Conservation (phyloP, 1,140 invertebrate species). For the Calephelis nemesis region DNA sequence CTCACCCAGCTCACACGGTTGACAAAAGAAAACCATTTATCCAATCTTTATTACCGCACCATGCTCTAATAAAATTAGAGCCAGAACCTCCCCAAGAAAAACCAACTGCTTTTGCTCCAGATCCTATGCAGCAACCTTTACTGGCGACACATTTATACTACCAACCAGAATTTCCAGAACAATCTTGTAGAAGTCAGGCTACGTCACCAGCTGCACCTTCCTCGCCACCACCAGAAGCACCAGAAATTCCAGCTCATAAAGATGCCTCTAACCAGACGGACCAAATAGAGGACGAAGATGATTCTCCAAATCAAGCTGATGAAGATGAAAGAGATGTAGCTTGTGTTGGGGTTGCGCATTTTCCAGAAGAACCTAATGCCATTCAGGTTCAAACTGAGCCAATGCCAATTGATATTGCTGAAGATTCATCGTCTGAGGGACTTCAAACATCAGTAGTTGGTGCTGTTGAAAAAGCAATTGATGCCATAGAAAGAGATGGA, state of each 20-base stretch:
- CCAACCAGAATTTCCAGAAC: conserved; percentile 69
- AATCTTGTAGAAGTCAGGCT: conserved; percentile 80
- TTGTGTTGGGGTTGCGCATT: conserved; percentile 68
- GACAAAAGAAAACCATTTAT: conserved; percentile 81
- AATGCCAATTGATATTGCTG: conserved; percentile 54
- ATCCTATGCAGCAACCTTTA: conserved; percentile 81
- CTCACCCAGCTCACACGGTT: conserved; percentile 49
- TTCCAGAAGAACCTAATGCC: conserved; percentile 51
- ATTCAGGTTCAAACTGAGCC: conserved; percentile 47
- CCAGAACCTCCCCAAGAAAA: conserved; percentile 77
- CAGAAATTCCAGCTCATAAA: conserved; percentile 81
- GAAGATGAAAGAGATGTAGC: conserved; percentile 78
- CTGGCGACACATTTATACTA: conserved; percentile 79
- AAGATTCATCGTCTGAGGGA: conserved; percentile 62
- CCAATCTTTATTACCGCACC: conserved; percentile 80
- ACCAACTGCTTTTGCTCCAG: conserved; percentile 72
- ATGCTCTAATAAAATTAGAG: conserved; percentile 84
- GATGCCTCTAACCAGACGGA: conserved; percentile 91
- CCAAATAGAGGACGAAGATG: conserved; percentile 80
- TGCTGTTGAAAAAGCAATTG: conserved; percentile 65
- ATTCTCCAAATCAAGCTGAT: conserved; percentile 66
- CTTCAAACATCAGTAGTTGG: conserved; percentile 47
- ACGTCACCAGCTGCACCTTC: conserved; percentile 76
- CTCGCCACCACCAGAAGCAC: conserved; percentile 81
- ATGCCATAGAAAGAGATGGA: conserved; percentile 68